These are phyloP conservation scores for Pyralis farinalis DNA, from an alignment of 2,888 invertebrate genomes.

Conservation along the genomic window DNA sequence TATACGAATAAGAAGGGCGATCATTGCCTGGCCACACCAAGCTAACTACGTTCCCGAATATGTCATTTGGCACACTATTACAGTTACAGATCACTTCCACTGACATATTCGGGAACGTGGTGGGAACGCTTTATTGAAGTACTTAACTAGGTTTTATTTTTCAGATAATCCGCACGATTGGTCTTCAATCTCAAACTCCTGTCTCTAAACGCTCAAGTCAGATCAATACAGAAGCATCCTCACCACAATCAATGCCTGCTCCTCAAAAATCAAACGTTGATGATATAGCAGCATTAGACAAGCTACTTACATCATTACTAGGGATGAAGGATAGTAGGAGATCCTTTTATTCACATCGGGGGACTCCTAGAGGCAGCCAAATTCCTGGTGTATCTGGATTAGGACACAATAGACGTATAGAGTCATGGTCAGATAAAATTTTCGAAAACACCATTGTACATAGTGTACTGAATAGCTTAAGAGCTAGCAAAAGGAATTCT, in stretches of 20 bases:
- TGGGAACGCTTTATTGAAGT: too few relatives aligned
- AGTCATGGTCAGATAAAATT: conserved; percentile 69
- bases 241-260: conserved; percentile 34
- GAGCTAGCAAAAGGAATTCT: conserved; percentile 50
- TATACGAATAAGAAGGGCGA: too few relatives aligned
- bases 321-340: conserved; percentile 64
- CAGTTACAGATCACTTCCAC: too few relatives aligned
- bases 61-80: too few relatives aligned
- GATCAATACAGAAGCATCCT: conserved; percentile 45
- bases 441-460: conserved; percentile 64
- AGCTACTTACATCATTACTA: conserved; percentile 82
- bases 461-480: conserved; percentile 59
- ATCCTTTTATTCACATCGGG: conserved; percentile 56
- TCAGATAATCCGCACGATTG: conserved; percentile 59
- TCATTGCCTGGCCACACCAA: too few relatives aligned
- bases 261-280: conserved; percentile 61
- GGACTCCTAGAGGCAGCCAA: conserved; percentile 56
- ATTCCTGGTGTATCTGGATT: conserved; percentile 45
- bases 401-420: conserved; percentile 41
- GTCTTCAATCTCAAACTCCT: conserved; percentile 50
- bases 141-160: too few relatives aligned
- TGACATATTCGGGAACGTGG: too few relatives aligned
- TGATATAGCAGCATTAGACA: conserved; percentile 83
- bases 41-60: too few relatives aligned
- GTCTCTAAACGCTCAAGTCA: conserved; percentile 50